Base-by-base conservation (phyloP, 2,888 invertebrate genomes). In the Adelphocoris suturalis region DNA sequence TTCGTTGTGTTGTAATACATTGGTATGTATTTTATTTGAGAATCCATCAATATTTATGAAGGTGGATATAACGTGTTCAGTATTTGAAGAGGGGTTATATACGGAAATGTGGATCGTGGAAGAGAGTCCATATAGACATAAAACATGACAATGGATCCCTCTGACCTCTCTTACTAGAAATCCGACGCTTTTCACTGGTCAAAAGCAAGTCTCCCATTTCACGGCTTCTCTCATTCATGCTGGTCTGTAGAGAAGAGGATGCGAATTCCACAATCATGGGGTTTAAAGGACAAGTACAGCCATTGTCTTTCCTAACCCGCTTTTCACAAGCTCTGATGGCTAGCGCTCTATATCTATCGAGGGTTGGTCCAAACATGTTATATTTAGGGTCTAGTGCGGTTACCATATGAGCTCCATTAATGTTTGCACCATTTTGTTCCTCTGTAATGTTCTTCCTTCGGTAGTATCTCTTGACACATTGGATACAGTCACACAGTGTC, bases 341-440 rank as follows among this genome's bases (percentile, higher is more conserved):
- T 27, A 9, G 27, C 27, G 37, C 23, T 23, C 16, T 46, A 80
- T 80, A 37, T 37, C 78, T 80, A 80, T 80, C 47, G 78, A 80
- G 78, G 78, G 78, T 47, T 37, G 16, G 46, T 5, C 16, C 78
- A 80, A 80, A 80, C 78, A 80, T 14, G 78, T 80, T 80, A 80
- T 80, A 80, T 80, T 80, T 80, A 80, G 47, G 46, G 78, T 46
- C 47, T 19, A 37, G 68, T 68, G 23, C 19, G 68, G 68, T 0
- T 11, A 23, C 68, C 68, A 68, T 68, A 68, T 23, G 23, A 23
- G 68, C 68, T 12, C 11, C 68, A 23, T 61, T 61, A 61, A 61
- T 23, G 19, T n/a, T 19, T 19, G 61, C 19, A 23, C 19, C 61
- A 61, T 68, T 23, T 23, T 68, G 68, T 68, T 68, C 68, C 68